Evolutionary conservation across 2,797 vertebrate species (phyloP).

Genomic region (Botia kubotai): DNA sequence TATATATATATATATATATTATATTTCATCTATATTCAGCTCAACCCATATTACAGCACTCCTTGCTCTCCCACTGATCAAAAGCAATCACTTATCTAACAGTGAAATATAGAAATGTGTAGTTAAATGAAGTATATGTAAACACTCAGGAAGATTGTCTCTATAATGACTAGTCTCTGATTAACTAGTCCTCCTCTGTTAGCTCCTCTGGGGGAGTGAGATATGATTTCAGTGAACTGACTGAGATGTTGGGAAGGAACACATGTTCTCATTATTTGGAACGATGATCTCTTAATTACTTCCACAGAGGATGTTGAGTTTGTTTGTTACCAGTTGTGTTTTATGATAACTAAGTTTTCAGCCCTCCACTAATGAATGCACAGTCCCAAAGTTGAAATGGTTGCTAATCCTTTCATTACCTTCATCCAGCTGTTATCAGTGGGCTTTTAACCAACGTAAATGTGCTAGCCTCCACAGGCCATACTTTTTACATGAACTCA

Average conservation of each 20-base stretch:
- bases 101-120: not conserved
- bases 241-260: constrained; percentile 46
- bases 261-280: constrained; percentile 47
- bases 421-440: constrained; percentile 47
- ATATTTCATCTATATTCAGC: no score
- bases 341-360: constrained; percentile 33
- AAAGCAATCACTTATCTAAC: no score
- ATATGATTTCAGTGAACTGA: constrained; percentile 46
- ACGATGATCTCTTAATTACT: constrained; percentile 43
- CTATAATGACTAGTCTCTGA: not conserved
- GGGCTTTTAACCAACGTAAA: constrained; percentile 48
- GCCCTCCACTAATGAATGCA: constrained; percentile 2
- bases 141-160: not conserved
- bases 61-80: no score
- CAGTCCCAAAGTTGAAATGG: constrained; percentile 17
- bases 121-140: not conserved
- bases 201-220: constrained; percentile 17
- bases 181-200: constrained; percentile 3
- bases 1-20: no score
- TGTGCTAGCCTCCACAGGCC: constrained; percentile 20
- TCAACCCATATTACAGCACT: not conserved
- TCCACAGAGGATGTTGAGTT: constrained; percentile 4
- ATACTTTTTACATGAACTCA: constrained; percentile 53
- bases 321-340: constrained; percentile 34
- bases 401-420: constrained; percentile 35